A percentile compares a stretch with the other conserved stretches of the same genome.
Evolutionary conservation across 2,113 vertebrate genomes (phyloP).

Genomic region (Seriola aureovittata): DNA sequence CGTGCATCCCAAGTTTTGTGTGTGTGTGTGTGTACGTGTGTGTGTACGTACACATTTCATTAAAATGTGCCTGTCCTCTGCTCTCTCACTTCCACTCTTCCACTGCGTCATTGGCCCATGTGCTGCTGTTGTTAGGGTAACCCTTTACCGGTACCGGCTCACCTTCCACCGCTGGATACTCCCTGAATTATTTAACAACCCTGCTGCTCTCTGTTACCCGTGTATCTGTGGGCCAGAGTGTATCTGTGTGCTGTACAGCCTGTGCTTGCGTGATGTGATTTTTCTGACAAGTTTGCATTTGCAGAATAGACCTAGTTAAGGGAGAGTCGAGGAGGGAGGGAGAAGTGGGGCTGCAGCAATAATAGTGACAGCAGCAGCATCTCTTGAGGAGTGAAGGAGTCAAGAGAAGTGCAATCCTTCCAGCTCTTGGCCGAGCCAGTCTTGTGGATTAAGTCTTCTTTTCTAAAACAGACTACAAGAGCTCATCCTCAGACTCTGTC

Average conservation of each 20-base stretch:
- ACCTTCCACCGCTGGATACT: conserved; percentile 81
- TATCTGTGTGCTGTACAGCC: neutral
- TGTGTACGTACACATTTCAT: conserved; percentile 15
- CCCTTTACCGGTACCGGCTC: conserved; percentile 83
- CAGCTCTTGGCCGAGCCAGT: conserved; percentile 51
- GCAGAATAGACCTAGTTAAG: conserved; percentile 23
- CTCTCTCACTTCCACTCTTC: conserved; percentile 50
- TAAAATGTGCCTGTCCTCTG: conserved; percentile 27
- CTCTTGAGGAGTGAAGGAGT: conserved; percentile 53
- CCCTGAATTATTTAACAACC: conserved; percentile 87
- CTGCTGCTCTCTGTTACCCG: conserved; percentile 39
- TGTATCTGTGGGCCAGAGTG: conserved; percentile 12
- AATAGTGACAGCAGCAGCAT: conserved; percentile 63
- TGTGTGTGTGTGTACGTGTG: conserved; percentile 25
- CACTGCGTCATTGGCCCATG: conserved; percentile 76
- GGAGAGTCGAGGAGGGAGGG: conserved; percentile 34
- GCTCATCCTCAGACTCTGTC: conserved; percentile 68
- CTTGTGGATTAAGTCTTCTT: conserved; percentile 80
- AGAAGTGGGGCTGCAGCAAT: conserved; percentile 37
- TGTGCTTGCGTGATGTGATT: conserved; percentile 43
- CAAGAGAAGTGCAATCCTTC: conserved; percentile 48
- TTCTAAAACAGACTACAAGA: conserved; percentile 71
- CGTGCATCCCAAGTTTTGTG: conserved; percentile 17
- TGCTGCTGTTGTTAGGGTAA: conserved; percentile 91
- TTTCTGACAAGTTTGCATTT: conserved; percentile 56